Percentiles rank a stretch among this genome's conserved stretches.
These are phyloP conservation scores for Engystomops pustulosus DNA, from an alignment of 2,113 vertebrate genomes.

Conservation along the genomic window DNA sequence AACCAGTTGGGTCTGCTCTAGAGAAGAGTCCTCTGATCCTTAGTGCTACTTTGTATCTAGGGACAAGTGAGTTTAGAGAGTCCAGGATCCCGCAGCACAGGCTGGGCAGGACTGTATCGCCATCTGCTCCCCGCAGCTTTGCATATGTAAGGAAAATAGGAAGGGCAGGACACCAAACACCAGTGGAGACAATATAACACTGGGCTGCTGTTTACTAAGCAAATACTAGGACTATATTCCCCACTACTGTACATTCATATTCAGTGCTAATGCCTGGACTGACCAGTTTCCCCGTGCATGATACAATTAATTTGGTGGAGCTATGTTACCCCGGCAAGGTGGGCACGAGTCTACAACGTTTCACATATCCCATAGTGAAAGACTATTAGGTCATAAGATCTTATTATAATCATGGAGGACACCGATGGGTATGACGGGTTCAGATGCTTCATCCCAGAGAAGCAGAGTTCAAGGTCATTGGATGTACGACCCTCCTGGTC, in stretches of 20 bases:
- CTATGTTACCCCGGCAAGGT: too few relatives aligned
- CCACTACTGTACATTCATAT: not conserved
- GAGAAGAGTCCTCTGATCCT: slow-evolving; percentile 54
- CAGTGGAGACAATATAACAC: not conserved
- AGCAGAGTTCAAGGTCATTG: too few relatives aligned
- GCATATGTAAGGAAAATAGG: slow-evolving; percentile 65
- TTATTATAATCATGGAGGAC: too few relatives aligned
- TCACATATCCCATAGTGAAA: too few relatives aligned
- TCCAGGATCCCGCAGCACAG: slow-evolving; percentile 27
- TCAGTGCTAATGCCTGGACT: not conserved
- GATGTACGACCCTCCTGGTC: too few relatives aligned
- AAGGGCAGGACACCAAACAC: slow-evolving; percentile 63
- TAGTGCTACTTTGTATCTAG: not conserved
- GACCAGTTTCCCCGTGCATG: not conserved
- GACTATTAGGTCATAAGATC: too few relatives aligned
- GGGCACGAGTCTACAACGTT: too few relatives aligned
- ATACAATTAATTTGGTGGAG: not conserved
- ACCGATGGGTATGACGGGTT: too few relatives aligned
- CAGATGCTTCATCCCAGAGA: too few relatives aligned
- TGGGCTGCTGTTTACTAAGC: slow-evolving; percentile 36
- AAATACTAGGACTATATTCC: not conserved
- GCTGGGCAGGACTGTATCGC: not conserved
- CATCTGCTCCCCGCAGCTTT: slow-evolving; percentile 21
- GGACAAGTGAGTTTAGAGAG: slow-evolving; percentile 70
- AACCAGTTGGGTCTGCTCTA: slow-evolving; percentile 61